Evolutionary conservation across 2,797 vertebrate genomes (phyloP).

Genomic region (Girardinus metallicus): DNA sequence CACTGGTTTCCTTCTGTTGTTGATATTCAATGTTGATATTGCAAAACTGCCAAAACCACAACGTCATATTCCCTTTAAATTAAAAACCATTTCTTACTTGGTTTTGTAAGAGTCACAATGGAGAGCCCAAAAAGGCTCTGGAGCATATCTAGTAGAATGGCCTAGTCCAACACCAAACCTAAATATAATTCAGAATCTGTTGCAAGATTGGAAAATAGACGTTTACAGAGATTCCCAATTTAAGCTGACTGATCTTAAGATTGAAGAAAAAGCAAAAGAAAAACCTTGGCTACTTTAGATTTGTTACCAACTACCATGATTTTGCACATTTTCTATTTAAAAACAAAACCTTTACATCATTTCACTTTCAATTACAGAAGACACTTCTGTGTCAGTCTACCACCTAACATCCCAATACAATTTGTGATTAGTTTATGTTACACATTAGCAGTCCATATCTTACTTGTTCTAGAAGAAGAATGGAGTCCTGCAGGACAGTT

Average conservation of each 20-base stretch:
- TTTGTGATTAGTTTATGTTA: too few species aligned
- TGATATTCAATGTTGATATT: background rate
- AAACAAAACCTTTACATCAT: background rate
- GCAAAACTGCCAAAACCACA: background rate
- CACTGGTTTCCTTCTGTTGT: background rate
- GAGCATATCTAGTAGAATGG: background rate
- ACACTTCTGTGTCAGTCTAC: background rate
- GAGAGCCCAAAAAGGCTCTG: background rate
- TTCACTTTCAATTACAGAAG: background rate
- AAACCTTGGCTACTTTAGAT: background rate
- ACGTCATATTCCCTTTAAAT: background rate
- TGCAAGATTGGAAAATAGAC: background rate
- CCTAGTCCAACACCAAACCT: background rate
- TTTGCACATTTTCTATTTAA: background rate
- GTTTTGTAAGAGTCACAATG: background rate
- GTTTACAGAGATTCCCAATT: background rate
- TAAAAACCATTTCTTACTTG: background rate
- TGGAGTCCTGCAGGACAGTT: slow-evolving; percentile 91
- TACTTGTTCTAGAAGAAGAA: slow-evolving; percentile 92
- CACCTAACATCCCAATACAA: background rate
- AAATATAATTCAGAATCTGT: background rate
- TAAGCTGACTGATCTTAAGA: background rate
- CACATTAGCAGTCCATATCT: background rate
- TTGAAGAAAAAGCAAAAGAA: background rate
- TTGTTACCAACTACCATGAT: too few species aligned